A percentile compares a stretch with the other conserved stretches of the same genome.
These are phyloP conservation scores for Seriola dumerili DNA, from an alignment of 2,113 vertebrate species.

Conservation along the genomic window DNA sequence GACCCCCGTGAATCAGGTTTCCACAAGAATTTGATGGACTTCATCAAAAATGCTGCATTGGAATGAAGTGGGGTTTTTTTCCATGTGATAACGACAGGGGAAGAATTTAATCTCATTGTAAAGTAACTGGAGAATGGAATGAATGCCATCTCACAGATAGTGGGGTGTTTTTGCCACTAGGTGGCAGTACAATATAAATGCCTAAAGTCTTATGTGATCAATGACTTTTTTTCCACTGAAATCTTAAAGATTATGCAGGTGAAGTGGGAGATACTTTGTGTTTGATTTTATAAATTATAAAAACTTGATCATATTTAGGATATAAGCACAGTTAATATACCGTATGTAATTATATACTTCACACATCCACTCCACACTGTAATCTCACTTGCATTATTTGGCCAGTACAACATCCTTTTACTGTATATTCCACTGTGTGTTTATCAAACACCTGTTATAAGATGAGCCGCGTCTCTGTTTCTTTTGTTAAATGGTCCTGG, in stretches of 20 bases:
- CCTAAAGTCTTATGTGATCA: neutral
- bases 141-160: neutral
- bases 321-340: neutral
- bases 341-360: neutral
- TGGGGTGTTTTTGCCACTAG: conserved; percentile 52
- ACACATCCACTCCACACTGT: neutral
- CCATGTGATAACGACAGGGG: neutral
- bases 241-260: neutral
- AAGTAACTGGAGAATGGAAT: neutral
- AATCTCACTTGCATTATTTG: neutral
- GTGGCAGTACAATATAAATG: conserved; percentile 56
- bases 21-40: neutral
- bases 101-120: neutral
- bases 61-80: neutral
- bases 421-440: neutral
- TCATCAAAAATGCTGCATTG: neutral
- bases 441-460: neutral
- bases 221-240: neutral
- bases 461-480: neutral
- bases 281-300: neutral
- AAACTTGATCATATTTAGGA: neutral
- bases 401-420: neutral
- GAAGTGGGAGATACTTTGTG: neutral
- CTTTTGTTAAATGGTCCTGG: neutral
- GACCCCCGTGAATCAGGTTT: neutral